Evolutionary conservation across 64 coral and sea anemone genomes (phyloP).

Genomic region (Dendronephthya gigantea): DNA sequence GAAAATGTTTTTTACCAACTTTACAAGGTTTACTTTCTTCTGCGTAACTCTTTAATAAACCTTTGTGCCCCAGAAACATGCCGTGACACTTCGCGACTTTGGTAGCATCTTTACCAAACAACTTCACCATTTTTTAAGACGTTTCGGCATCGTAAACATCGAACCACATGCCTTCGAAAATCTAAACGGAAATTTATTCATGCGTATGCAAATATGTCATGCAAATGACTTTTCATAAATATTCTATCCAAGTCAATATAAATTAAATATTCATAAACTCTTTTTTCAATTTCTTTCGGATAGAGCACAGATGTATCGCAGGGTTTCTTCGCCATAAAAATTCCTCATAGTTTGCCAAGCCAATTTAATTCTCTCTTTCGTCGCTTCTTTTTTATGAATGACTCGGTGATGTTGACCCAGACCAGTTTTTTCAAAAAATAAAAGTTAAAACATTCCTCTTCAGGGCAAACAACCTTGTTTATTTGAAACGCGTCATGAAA

Average conservation of each 20-base stretch:
- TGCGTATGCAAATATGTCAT: neutral
- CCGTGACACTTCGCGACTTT: neutral
- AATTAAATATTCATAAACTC: neutral
- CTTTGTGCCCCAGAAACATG: neutral
- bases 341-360: neutral
- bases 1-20: no score
- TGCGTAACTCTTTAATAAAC: neutral
- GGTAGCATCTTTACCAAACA: neutral
- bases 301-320: neutral
- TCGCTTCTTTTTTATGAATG: neutral
- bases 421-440: slow-evolving; percentile 2
- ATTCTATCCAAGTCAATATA: neutral
- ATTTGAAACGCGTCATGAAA: neutral
- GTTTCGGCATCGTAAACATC: neutral
- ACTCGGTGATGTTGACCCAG: neutral
- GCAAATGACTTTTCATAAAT: neutral
- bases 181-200: neutral
- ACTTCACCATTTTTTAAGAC: neutral
- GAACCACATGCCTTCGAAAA: neutral
- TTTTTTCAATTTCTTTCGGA: neutral
- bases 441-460: neutral
- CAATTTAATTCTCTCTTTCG: neutral
- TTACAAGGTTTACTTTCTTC: neutral
- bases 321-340: neutral
- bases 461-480: neutral